Base-by-base conservation (phyloP, 1,140 invertebrate genomes). In the Drosophila eugracilis region DNA sequence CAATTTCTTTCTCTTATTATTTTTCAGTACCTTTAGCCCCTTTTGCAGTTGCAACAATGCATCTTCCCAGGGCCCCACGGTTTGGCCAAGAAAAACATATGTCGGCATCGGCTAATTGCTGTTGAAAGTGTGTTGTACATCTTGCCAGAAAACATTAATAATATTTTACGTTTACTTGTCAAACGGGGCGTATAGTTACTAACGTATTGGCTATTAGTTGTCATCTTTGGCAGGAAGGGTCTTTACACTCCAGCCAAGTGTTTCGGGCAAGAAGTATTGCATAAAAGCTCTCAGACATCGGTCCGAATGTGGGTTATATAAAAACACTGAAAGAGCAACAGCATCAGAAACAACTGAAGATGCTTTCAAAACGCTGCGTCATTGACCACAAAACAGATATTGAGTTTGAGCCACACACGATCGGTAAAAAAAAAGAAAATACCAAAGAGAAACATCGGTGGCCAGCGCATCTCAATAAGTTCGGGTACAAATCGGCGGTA, bases 251-350 rank as follows among this genome's bases (percentile, higher is more conserved):
- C 14, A 15, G 21, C 21, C 30, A 26, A 45, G 24, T 22, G 19
- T 22, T 10, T 22, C 26, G 19, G 53, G 7, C 57, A 9, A 69
- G 65, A 69, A 69, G 62, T 69, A 69, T 69, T 69, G 69, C 69
- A 47, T 63, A 74, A 74, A 74, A 63, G 47, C 48, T 19, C 39
- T 42, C 62, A 63, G 63, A 70, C 84, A 48, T 67, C 71, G 66
- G 21, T 55, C 58, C 71, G 66, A 74, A 85, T 77, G 54, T 71
- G 81, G 67, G 81, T 85, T 85, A 85, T 74, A 81, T 85, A 85
- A 85, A 67, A 73, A 42, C 53, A 54, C 41, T 48, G 12, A 50
- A 41, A 52, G 22, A 36, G 30, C 42, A 7, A 28, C 49, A 66
- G 55, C 60, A 48, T 58, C 34, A 50, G 60, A 73, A 85, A 49